A percentile compares a stretch with the other conserved stretches of the same genome.
These are phyloP conservation scores for Tautogolabrus adspersus DNA, from an alignment of 2,113 vertebrate species.

Conservation along the genomic window DNA sequence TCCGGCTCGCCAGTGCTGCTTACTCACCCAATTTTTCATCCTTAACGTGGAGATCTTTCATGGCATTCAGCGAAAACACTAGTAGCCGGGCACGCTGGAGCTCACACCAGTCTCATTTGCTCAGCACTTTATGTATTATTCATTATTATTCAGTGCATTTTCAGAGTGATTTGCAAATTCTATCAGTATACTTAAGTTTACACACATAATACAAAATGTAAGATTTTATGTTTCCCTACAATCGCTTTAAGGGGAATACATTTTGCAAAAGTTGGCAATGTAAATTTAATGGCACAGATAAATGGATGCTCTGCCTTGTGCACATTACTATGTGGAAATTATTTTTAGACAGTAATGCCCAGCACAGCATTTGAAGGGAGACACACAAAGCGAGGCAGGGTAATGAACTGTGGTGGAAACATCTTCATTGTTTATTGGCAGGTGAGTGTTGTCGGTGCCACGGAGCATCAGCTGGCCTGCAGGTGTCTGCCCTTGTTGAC, in stretches of 20 bases:
- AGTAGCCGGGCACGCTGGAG: constrained; percentile 26
- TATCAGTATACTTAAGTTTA: constrained; percentile 74
- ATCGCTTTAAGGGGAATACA: constrained; percentile 78
- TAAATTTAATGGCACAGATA: constrained; percentile 81
- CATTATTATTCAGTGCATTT: constrained; percentile 73
- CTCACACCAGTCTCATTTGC: constrained; percentile 73
- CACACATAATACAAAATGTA: constrained; percentile 80
- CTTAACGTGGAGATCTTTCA: constrained; percentile 67
- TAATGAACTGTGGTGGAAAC: constrained; percentile 36
- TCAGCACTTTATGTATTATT: constrained; percentile 76
- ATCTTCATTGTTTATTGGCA: constrained; percentile 72
- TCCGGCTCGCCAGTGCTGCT: constrained; percentile 70
- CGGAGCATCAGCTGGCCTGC: constrained; percentile 81
- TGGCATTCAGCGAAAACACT: constrained; percentile 64
- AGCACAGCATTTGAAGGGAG: constrained; percentile 34
- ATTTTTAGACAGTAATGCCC: constrained; percentile 56
- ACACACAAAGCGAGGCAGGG: not conserved
- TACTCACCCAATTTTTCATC: constrained; percentile 72
- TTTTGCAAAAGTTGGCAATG: constrained; percentile 74
- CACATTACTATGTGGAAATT: constrained; percentile 58
- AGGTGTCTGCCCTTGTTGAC: constrained; percentile 85
- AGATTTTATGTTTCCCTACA: constrained; percentile 76
- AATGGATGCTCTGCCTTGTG: constrained; percentile 61
- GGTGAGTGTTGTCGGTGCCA: constrained; percentile 72
- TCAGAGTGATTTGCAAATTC: constrained; percentile 76